These are phyloP conservation scores for Coptodon rendalli DNA, from an alignment of 2,113 vertebrate genomes.

Conservation along the genomic window DNA sequence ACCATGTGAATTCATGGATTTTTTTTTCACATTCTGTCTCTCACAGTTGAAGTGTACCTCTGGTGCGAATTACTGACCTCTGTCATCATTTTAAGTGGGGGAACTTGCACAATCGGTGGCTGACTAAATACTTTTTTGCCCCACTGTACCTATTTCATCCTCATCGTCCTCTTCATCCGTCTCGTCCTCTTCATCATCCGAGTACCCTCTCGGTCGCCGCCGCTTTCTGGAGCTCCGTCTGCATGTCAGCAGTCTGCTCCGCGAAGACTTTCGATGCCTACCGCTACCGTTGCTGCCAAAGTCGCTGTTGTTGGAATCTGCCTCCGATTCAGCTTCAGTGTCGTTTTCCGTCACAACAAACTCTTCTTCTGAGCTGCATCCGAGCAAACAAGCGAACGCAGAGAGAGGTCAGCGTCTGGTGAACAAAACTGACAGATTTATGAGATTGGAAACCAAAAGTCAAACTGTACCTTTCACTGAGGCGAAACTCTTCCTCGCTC, in stretches of 20 bases:
- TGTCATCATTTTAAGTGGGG: too few relatives aligned
- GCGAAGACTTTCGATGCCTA: conserved; percentile 40
- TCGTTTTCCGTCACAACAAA: conserved; percentile 87
- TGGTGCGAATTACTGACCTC: too few relatives aligned
- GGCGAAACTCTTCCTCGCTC: conserved; percentile 93
- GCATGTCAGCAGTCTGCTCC: neutral
- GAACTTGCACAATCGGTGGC: too few relatives aligned
- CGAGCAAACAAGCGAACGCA: neutral
- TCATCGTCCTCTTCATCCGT: conserved; percentile 71
- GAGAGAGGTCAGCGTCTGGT: neutral
- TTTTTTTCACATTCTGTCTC: too few relatives aligned
- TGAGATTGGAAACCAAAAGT: neutral
- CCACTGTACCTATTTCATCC: conserved; percentile 69
- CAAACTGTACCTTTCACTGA: conserved; percentile 82
- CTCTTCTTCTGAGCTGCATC: conserved; percentile 83
- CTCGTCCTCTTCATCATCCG: conserved; percentile 92
- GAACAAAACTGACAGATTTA: neutral
- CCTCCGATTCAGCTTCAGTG: conserved; percentile 80
- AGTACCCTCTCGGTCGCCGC: conserved; percentile 82
- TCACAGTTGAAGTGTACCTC: too few relatives aligned
- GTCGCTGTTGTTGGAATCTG: conserved; percentile 80
- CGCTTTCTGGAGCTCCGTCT: conserved; percentile 73
- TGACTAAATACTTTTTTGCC: too few relatives aligned
- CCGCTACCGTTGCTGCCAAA: conserved; percentile 63
- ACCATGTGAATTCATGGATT: too few relatives aligned